Percentiles rank a stretch among this genome's conserved stretches.
These are phyloP conservation scores for Eubucco bourcierii DNA, from an alignment of 2,113 vertebrate genomes.

Conservation along the genomic window DNA sequence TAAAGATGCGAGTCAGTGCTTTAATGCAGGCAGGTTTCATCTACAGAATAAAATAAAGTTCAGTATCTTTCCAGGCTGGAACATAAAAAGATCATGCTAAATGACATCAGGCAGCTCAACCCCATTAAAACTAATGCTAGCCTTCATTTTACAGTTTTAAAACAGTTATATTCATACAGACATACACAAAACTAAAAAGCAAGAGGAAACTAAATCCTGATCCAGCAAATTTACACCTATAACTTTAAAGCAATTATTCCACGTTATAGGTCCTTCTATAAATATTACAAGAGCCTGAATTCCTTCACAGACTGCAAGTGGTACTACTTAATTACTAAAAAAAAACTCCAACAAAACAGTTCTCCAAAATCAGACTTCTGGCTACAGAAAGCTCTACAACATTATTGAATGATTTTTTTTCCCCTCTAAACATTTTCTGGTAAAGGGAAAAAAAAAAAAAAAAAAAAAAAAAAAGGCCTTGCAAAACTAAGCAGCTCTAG, in stretches of 20 bases:
- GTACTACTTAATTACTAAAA: neutral
- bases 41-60: constrained; percentile 71
- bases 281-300: neutral
- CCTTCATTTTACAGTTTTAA: neutral
- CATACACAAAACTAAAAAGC: neutral
- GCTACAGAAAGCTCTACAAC: neutral
- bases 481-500: neutral
- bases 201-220: neutral
- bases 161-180: neutral
- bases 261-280: neutral
- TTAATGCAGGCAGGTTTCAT: constrained; percentile 95
- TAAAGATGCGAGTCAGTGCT: constrained; percentile 95
- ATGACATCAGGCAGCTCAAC: neutral
- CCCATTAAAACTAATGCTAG: neutral
- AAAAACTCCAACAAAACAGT: neutral
- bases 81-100: neutral
- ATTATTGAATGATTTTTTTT: neutral
- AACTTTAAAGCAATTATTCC: neutral
- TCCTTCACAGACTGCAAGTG: neutral
- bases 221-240: neutral
- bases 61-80: neutral
- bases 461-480: neutral
- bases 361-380: neutral
- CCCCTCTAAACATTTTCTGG: neutral
- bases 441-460: neutral